A percentile compares a stretch with the other conserved stretches of the same genome.
Evolutionary conservation across 2,888 invertebrate species (phyloP).

Genomic region (Scaptomyza cyrtandrae): DNA sequence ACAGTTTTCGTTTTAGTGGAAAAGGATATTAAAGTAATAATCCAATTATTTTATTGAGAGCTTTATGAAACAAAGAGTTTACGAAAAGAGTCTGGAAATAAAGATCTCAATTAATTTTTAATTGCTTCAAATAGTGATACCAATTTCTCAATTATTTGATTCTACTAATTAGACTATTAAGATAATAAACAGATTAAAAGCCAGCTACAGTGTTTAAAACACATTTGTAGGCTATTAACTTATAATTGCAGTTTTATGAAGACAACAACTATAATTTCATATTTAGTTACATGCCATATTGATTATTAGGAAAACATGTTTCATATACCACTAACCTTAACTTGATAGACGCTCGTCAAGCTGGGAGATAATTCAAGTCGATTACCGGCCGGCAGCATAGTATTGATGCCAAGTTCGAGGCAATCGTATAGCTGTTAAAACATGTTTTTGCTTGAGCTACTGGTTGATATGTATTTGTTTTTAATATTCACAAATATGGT

Average conservation of each 20-base stretch:
- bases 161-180: not conserved
- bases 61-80: too few relatives aligned
- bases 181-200: not conserved
- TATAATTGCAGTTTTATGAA: not conserved
- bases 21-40: too few relatives aligned
- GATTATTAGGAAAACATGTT: constrained; percentile 11
- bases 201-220: not conserved
- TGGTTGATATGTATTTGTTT: constrained; percentile 28
- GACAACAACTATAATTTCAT: not conserved
- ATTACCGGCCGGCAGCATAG: constrained; percentile 1
- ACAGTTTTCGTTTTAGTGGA: too few relatives aligned
- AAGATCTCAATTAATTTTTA: not conserved
- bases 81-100: too few relatives aligned
- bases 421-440: constrained; percentile 20
- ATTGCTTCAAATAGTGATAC: not conserved
- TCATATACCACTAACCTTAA: too few relatives aligned
- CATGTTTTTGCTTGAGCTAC: constrained; percentile 29
- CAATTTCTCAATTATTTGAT: not conserved
- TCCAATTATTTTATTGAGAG: too few relatives aligned
- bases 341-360: not conserved
- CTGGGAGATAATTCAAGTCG: not conserved
- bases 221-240: not conserved
- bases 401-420: constrained; percentile 32
- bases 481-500: constrained; percentile 19
- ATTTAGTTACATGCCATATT: not conserved